Evolutionary conservation across 2,797 vertebrate species (phyloP).

Genomic region (Peromyscus attwateri): DNA sequence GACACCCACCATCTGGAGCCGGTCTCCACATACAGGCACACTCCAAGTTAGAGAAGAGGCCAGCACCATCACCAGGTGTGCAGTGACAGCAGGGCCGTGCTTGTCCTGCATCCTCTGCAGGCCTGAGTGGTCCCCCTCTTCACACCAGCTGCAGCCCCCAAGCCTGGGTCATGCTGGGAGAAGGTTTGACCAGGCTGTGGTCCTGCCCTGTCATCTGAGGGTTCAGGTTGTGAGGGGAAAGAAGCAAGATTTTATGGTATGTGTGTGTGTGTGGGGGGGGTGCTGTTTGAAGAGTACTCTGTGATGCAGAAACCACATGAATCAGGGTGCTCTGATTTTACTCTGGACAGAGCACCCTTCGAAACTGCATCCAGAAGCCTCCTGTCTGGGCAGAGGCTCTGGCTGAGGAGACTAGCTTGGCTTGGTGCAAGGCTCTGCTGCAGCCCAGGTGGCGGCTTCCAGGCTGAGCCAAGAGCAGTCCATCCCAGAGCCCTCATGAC

Average conservation of each 20-base stretch:
- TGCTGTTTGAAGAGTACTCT: neutral
- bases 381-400: neutral
- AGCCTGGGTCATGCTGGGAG: neutral
- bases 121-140: neutral
- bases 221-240: neutral
- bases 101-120: neutral
- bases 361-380: neutral
- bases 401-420: neutral
- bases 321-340: neutral
- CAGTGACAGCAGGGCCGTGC: neutral
- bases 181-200: neutral
- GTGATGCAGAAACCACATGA: neutral
- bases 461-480: neutral
- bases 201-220: neutral
- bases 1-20: neutral
- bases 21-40: neutral
- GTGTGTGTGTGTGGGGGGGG: too few species aligned
- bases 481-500: neutral
- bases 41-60: slow-evolving; percentile 11
- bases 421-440: neutral
- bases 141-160: neutral
- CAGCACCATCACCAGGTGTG: neutral
- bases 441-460: neutral
- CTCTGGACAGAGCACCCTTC: neutral
- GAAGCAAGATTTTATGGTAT: neutral